A percentile compares a stretch with the other conserved stretches of the same genome.
Evolutionary conservation across 2,888 invertebrate genomes (phyloP).

Genomic region (Zelleria hepariella): DNA sequence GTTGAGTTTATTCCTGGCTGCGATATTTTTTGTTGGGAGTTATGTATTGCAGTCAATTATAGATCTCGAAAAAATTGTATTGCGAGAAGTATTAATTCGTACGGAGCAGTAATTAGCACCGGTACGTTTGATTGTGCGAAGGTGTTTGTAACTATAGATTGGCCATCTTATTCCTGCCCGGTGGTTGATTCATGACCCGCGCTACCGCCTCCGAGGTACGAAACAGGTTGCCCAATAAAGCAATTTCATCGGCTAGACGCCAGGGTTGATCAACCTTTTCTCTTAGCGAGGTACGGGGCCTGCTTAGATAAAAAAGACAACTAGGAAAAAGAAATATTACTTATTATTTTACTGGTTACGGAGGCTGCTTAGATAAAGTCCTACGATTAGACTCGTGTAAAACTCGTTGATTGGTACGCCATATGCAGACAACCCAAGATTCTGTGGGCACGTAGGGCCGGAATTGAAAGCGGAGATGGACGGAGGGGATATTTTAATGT

Average conservation of each 20-base stretch:
- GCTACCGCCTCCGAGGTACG: constrained; percentile 49
- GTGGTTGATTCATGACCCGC: constrained; percentile 43
- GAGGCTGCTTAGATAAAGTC: no score
- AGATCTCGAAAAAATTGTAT: not conserved
- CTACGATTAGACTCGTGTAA: no score
- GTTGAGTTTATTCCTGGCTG: not conserved
- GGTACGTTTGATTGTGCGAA: constrained; percentile 14
- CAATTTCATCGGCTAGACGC: constrained; percentile 47
- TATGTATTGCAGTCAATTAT: not conserved
- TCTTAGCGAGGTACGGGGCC: no score
- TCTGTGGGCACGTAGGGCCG: no score
- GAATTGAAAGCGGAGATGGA: no score
- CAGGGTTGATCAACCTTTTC: no score
- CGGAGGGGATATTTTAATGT: no score
- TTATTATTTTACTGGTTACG: no score
- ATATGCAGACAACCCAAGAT: no score
- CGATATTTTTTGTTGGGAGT: not conserved
- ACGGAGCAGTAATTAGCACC: constrained; percentile 31
- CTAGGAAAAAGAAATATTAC: no score
- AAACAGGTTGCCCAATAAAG: constrained; percentile 65
- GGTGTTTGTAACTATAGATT: constrained; percentile 24
- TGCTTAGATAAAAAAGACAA: no score
- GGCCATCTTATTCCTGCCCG: constrained; percentile 32
- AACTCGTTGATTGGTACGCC: no score
- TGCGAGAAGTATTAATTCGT: constrained; percentile 18